Evolutionary conservation across 2,113 vertebrate species (phyloP).

Genomic region (Carassius auratus): DNA sequence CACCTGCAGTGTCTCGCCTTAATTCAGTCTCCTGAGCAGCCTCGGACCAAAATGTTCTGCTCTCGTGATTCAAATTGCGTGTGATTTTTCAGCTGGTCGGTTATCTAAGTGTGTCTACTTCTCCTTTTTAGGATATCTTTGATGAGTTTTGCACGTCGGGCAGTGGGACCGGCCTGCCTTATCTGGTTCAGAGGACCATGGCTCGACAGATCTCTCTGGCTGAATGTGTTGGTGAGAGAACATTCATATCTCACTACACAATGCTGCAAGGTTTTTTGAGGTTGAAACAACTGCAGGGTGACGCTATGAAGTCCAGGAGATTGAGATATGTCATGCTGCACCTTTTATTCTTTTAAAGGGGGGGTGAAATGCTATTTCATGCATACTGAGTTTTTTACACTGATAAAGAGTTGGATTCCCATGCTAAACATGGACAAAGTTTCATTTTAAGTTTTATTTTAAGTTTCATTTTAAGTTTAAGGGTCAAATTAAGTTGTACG

Average conservation of each 20-base stretch:
- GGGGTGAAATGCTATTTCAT: too few species aligned
- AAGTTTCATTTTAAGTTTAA: too few species aligned
- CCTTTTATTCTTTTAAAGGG: neutral
- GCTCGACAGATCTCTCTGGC: conserved; percentile 91
- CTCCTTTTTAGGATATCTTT: conserved; percentile 81
- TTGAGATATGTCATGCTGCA: neutral
- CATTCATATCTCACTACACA: neutral
- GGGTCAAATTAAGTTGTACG: too few species aligned
- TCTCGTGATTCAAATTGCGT: neutral
- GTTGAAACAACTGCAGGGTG: neutral
- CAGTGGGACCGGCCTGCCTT: conserved; percentile 94
- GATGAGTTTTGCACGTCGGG: conserved; percentile 93
- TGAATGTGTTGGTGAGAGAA: conserved; percentile 90
- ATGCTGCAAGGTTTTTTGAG: neutral
- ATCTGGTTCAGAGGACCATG: conserved; percentile 95
- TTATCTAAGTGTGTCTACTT: neutral
- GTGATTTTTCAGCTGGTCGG: neutral
- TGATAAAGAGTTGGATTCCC: too few species aligned
- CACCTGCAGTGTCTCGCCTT: too few species aligned
- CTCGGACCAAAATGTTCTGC: neutral
- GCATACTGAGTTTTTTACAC: too few species aligned
- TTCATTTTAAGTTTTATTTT: too few species aligned
- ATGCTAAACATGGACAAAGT: too few species aligned
- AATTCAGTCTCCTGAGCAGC: neutral
- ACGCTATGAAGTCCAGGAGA: neutral